A percentile compares a stretch with the other conserved stretches of the same genome.
Evolutionary conservation across 2,888 invertebrate genomes (phyloP).

Genomic region (Heliconius hortense): DNA sequence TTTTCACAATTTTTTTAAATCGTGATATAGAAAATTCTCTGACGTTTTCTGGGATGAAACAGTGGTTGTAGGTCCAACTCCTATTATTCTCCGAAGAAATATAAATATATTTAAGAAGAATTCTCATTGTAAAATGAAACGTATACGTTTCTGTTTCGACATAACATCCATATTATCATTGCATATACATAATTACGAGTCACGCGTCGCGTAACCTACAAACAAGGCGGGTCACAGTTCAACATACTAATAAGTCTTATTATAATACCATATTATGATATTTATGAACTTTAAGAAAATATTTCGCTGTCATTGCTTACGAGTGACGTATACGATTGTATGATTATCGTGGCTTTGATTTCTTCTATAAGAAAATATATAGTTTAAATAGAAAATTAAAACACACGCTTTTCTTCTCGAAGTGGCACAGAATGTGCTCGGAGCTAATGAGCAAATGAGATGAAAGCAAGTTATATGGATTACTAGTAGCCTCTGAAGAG

Average conservation of each 20-base stretch:
- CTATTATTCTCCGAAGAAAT: too few species aligned
- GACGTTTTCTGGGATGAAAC: too few species aligned
- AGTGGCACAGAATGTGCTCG: too few species aligned
- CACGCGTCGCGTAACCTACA: slow-evolving; percentile 5
- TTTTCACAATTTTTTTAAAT: too few species aligned
- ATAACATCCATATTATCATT: slow-evolving; percentile 10
- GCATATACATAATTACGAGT: slow-evolving; percentile 8
- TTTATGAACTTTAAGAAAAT: background rate
- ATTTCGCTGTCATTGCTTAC: background rate
- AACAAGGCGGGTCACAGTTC: slow-evolving; percentile 17
- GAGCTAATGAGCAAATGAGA: too few species aligned
- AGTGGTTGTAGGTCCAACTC: too few species aligned
- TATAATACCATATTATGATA: background rate
- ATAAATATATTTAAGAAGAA: too few species aligned
- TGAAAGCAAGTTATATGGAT: too few species aligned
- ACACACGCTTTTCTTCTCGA: too few species aligned
- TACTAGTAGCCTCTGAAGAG: too few species aligned
- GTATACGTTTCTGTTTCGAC: background rate
- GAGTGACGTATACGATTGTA: background rate
- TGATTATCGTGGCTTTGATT: background rate
- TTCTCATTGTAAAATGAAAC: background rate
- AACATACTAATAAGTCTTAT: slow-evolving; percentile 14
- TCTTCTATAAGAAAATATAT: background rate
- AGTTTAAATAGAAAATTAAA: too few species aligned
- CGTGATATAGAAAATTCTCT: too few species aligned